Evolutionary conservation across 2,888 invertebrate species (phyloP), one percentile per base, ranked within the genome.

Genomic region (Agrochola macilenta): DNA sequence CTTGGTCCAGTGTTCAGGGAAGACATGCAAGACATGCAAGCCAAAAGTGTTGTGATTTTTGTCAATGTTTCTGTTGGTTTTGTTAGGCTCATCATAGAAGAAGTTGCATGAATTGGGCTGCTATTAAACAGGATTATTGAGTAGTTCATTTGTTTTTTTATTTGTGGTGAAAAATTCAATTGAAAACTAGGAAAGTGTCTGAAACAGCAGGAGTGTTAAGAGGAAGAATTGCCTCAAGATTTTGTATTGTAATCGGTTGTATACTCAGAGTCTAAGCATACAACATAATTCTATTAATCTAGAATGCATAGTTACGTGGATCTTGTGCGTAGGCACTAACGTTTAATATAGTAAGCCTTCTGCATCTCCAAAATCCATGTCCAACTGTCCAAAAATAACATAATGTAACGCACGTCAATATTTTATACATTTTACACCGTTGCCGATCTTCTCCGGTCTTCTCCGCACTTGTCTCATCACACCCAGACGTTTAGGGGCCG

Each of bases 371-470:
- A 80, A 87, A 74, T 92, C 90, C 87, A 82, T 91, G 88, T 86
- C 85, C 82, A 85, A 85, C 85, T 88, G 88, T 93, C 90, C 91
- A 87, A 93, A 95, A 94, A 95, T 95, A 95, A 88, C 77, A 68
- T 81, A 84, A 83, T 84, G 86, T 89, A 87, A 89, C 85, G 87
- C 83, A 83, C 90, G 90, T 92, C 94, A 91, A 95, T 95, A 95
- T 94, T 94, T 95, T 94, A 93, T 92, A 93, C 87, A 92, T 88
- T 94, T 95, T 93, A 95, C 91, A 90, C 88, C 90, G 92, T 92
- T 90, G 89, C 88, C 79, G 89, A 87, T 88, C 52, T 76, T 65
- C 79, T 77, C 76, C 75, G 79, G 58, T 68, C 74, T 76, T 75
- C 81, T 73, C 81, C 83, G 69, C 77, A 88, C 86, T 88, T 88